A percentile compares a stretch with the other conserved stretches of the same genome.
Evolutionary conservation across 23 tunicate species (phyloP).

Genomic region (Pegea sp.): DNA sequence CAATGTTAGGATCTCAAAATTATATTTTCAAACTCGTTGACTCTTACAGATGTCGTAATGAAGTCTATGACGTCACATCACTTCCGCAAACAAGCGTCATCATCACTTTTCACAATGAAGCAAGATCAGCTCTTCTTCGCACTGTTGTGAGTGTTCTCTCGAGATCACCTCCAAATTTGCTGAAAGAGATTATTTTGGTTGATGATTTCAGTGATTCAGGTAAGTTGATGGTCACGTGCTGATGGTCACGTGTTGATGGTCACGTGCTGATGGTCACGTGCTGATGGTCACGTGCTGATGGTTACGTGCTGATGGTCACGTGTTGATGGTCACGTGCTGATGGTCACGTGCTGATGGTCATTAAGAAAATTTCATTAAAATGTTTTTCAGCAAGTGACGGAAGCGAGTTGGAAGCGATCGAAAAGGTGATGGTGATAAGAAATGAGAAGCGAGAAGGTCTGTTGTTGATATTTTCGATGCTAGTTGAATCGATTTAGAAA

Average conservation of each 20-base stretch:
- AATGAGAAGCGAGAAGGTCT: slow-evolving; percentile 83
- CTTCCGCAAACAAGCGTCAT: slow-evolving; percentile 79
- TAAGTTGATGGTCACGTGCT: no score
- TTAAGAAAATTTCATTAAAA: neutral
- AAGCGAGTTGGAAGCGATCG: slow-evolving; percentile 26
- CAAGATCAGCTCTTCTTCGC: slow-evolving; percentile 72
- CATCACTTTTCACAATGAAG: slow-evolving; percentile 92
- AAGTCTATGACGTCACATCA: slow-evolving; percentile 8
- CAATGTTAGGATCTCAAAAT: no score
- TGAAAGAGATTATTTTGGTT: slow-evolving; percentile 83
- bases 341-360: neutral
- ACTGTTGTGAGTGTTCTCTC: slow-evolving; percentile 56
- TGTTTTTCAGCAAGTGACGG: slow-evolving; percentile 70
- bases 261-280: no score
- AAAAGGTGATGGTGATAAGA: slow-evolving; percentile 74
- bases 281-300: no score
- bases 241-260: no score
- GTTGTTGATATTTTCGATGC: neutral
- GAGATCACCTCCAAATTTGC: slow-evolving; percentile 50
- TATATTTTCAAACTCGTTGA: no score
- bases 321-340: no score
- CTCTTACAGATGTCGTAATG: slow-evolving; percentile 25
- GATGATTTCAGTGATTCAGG: slow-evolving; percentile 87
- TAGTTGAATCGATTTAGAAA: no score
- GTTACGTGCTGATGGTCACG: no score